Conservation (phyloP, 1,140 invertebrate species). For the Cecropterus lyciades region DNA sequence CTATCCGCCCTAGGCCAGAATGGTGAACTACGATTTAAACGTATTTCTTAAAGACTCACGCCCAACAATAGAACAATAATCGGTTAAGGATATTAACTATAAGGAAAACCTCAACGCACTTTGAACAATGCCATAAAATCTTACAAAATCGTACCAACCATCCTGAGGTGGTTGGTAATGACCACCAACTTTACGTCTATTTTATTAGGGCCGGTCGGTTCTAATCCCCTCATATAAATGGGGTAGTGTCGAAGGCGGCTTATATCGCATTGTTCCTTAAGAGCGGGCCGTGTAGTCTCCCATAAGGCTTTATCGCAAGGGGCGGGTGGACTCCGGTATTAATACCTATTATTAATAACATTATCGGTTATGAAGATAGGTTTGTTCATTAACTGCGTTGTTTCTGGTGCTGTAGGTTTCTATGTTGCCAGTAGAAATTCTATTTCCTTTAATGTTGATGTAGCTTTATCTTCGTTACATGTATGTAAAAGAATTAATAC, state of each 20-base stretch:
- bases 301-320: slow-evolving; percentile 33
- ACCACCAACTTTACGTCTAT: slow-evolving; percentile 51
- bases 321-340: slow-evolving; percentile 19
- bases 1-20: no score
- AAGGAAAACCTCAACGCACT: background rate
- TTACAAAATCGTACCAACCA: slow-evolving; percentile 33
- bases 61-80: no score
- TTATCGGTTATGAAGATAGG: slow-evolving; percentile 24
- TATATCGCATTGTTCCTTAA: slow-evolving; percentile 63
- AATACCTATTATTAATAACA: slow-evolving; percentile 27
- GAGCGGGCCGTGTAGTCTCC: slow-evolving; percentile 43
- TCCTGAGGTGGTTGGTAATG: slow-evolving; percentile 50
- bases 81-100: no score
- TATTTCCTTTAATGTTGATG: no score
- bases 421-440: no score
- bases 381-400: slow-evolving; percentile 18
- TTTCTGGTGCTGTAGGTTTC: slow-evolving; percentile 1
- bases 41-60: no score
- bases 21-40: no score
- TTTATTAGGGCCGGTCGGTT: slow-evolving; percentile 57
- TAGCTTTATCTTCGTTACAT: no score
- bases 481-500: no score
- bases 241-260: slow-evolving; percentile 55
- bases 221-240: slow-evolving; percentile 73
- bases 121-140: slow-evolving; percentile 8